Evolutionary conservation across 2,797 vertebrate genomes (phyloP).

Genomic region (Thunnus albacares): DNA sequence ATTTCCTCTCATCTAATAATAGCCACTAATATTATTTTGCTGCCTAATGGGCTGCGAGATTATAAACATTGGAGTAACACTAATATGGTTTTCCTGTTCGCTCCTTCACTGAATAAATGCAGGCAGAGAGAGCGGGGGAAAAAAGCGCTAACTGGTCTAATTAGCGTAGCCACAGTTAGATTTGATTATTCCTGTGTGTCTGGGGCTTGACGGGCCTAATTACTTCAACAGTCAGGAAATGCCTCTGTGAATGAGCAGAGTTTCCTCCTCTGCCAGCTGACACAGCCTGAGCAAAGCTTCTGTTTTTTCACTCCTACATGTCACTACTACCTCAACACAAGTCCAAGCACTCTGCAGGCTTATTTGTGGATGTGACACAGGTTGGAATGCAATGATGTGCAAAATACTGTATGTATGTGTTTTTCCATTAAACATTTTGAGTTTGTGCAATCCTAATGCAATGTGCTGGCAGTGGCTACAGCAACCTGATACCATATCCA

Average conservation of each 20-base stretch:
- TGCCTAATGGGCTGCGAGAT: slow-evolving; percentile 34
- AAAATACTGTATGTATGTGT: not conserved
- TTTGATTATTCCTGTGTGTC: slow-evolving; percentile 39
- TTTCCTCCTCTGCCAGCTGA: slow-evolving; percentile 29
- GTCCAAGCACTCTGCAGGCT: not conserved
- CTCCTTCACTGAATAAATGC: slow-evolving; percentile 10
- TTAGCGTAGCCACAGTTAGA: slow-evolving; percentile 29
- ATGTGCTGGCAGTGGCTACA: not conserved
- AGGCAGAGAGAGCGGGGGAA: not conserved
- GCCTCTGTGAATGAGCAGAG: slow-evolving; percentile 46
- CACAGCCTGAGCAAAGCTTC: slow-evolving; percentile 1
- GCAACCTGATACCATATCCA: no score
- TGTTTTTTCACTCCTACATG: not conserved
- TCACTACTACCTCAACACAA: not conserved
- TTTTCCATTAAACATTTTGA: not conserved
- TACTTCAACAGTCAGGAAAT: slow-evolving; percentile 70
- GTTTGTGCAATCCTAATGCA: not conserved
- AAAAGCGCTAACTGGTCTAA: slow-evolving; percentile 17
- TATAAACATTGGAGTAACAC: slow-evolving; percentile 12
- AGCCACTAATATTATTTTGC: slow-evolving; percentile 24
- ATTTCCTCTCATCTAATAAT: slow-evolving; percentile 47
- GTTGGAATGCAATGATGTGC: not conserved
- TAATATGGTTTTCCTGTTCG: slow-evolving; percentile 41
- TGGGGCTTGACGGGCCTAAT: slow-evolving; percentile 56
- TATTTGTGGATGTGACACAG: not conserved